Evolutionary conservation across 2,888 invertebrate genomes (phyloP).

Genomic region (Tipula vernalis): DNA sequence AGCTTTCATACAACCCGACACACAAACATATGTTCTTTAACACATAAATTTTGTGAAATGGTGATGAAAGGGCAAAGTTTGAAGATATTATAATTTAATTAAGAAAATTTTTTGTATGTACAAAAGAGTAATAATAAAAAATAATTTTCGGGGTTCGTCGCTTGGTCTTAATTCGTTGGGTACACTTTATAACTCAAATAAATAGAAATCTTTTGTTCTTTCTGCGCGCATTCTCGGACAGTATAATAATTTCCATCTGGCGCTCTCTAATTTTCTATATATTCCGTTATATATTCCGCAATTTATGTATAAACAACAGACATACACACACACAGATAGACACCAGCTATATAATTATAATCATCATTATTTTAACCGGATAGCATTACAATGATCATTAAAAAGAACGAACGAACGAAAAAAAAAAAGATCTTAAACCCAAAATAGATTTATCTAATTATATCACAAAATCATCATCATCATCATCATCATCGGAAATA

Average conservation of each 20-base stretch:
- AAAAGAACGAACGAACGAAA: background rate
- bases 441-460: slow-evolving; percentile 4
- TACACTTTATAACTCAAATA: background rate
- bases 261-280: background rate
- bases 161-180: background rate
- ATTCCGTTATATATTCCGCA: background rate
- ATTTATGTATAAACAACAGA: background rate
- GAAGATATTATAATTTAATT: background rate
- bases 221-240: background rate
- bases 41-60: background rate
- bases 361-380: slow-evolving; percentile 4
- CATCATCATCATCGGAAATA: background rate
- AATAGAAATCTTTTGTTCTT: background rate
- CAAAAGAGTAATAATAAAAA: background rate
- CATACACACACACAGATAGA: background rate
- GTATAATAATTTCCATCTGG: background rate
- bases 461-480: background rate
- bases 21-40: background rate
- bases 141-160: background rate
- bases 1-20: background rate
- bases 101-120: background rate
- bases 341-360: background rate
- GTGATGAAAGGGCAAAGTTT: background rate
- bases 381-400: background rate
- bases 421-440: background rate